phyloP scores from a whole-genome alignment of 2,797 vertebrate genomes.

The Anabas testudineus region DNA sequence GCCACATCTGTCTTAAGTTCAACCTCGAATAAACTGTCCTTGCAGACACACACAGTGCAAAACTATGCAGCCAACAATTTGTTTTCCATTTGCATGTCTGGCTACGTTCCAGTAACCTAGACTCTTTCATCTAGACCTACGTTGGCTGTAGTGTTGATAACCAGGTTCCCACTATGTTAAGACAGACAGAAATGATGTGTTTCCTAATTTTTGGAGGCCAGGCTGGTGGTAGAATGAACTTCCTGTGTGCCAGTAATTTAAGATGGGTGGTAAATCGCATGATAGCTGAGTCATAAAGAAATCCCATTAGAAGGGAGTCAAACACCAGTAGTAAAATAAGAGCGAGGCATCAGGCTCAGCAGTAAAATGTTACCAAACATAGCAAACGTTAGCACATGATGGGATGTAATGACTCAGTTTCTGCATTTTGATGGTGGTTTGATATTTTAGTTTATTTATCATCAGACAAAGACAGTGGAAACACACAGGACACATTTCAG shows the following conservation, averaged over 20 bases:
- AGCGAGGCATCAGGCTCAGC: background rate
- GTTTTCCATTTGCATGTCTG: conserved; percentile 11
- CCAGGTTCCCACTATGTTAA: background rate
- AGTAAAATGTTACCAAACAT: background rate
- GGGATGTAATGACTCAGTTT: background rate
- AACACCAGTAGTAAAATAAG: background rate
- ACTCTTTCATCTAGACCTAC: background rate
- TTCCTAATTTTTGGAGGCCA: background rate
- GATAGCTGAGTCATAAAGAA: background rate
- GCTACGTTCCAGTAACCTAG: background rate
- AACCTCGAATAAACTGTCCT: background rate
- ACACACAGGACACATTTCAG: too few species aligned
- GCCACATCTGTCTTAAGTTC: background rate
- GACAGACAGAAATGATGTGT: background rate
- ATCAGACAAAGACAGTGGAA: background rate
- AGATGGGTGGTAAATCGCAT: background rate
- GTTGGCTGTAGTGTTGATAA: background rate
- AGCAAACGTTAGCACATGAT: background rate
- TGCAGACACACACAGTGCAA: background rate
- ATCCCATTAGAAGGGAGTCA: background rate
- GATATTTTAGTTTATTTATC: background rate
- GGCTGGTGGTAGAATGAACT: background rate
- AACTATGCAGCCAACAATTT: background rate
- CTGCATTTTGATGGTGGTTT: background rate
- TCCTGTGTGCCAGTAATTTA: background rate